Conservation (phyloP, 2,113 vertebrate species). For the Etia nguti region DNA sequence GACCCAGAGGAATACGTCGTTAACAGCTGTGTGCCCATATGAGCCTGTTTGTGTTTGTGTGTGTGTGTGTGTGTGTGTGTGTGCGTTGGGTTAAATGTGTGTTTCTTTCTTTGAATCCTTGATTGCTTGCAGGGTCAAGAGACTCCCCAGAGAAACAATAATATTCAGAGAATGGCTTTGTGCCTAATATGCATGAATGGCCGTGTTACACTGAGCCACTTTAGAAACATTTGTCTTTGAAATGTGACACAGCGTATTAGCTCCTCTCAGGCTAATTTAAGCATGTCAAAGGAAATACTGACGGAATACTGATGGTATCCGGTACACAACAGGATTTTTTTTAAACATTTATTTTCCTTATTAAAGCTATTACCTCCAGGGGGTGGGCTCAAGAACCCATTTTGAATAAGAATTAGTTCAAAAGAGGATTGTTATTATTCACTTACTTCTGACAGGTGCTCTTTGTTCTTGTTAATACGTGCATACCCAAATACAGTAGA, state of each 20-base stretch:
- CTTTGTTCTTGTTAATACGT: neutral
- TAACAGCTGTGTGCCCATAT: neutral
- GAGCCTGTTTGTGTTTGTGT: neutral
- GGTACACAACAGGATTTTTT: neutral
- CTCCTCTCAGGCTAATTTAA: conserved; percentile 1
- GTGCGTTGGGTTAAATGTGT: neutral
- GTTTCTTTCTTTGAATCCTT: neutral
- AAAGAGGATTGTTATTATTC: neutral
- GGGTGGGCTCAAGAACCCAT: neutral
- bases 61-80: neutral
- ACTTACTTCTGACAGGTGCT: neutral
- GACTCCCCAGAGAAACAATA: neutral
- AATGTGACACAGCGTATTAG: conserved; percentile 16
- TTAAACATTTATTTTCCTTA: neutral
- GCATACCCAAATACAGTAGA: neutral
- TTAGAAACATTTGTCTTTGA: conserved; percentile 35
- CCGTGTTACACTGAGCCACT: neutral
- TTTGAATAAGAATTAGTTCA: neutral
- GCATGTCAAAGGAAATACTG: conserved; percentile 3
- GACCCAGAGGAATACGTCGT: neutral
- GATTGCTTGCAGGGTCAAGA: neutral
- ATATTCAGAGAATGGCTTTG: conserved; percentile 10
- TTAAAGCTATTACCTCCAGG: neutral
- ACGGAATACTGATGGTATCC: neutral
- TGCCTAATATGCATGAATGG: conserved; percentile 16